Base-by-base conservation (phyloP, 1,140 invertebrate species). In the Procambarus virginalis region DNA sequence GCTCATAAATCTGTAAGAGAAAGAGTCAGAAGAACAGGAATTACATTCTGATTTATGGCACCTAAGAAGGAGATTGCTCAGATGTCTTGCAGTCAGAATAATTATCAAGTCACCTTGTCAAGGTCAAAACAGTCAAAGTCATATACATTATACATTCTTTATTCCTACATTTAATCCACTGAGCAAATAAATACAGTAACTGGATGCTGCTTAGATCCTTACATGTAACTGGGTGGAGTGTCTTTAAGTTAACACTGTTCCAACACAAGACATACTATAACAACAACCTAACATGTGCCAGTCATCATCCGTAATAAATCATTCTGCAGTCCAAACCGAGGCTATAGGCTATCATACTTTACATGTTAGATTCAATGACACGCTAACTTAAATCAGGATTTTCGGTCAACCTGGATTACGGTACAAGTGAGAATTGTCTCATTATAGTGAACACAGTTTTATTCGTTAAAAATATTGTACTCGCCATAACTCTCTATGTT, bases 61-160 rank as follows among this genome's bases (percentile, higher is more conserved):
- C 84, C 75, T 82, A 68, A 68, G 14, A 22, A 82, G 60, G 60
- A 60, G 80, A 48, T 68, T 46, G 58, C 80, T 82, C 48, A 55
- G 22, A 82, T 20, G 80, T 82, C 80, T n/a, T 81, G 10, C 20
- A 17, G 60, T 73, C 68, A 73, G 68, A 34, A 34, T 34, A 17
- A 64, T 20, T 17, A 55, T 82, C 14, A 68, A 46, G 80, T 55
- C 49, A n/a, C 70, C 22, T 82, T 68, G 80, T 82, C 80, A 68
- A 85, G 84, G 84, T 85, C 84, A 85, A 22, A 85, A 55, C 70
- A 85, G 84, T 85, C 73, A 85, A 80, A 80, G 48, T 77, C 73
- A 34, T 3, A 55, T 55, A 85, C 10, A 64, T 58, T 34, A 82
- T 14, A 82, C 68, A 68, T 68, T 64, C 83, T 85, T 85, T 85